These are phyloP conservation scores for Holothuria glaberrima DNA, from an alignment of 35 echinoderm and acorn worm species.

Conservation along the genomic window DNA sequence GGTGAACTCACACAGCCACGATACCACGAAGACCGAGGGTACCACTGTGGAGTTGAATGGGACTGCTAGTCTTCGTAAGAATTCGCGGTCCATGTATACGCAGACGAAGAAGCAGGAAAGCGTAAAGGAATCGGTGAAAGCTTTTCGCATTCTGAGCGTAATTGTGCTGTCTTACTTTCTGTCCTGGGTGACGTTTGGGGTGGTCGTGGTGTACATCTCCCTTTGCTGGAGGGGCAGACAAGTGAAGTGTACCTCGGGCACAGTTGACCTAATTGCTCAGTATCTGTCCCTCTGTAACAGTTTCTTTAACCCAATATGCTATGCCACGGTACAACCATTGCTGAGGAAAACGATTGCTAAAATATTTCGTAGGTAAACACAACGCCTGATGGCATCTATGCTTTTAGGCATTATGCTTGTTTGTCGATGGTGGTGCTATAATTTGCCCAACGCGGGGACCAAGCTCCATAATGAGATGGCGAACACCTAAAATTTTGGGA, in stretches of 20 bases:
- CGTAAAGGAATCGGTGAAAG: neutral
- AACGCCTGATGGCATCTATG: no score
- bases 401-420: no score
- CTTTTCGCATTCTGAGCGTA: conserved; percentile 2
- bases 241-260: neutral
- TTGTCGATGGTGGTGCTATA: no score
- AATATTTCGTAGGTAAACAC: conserved; percentile 8
- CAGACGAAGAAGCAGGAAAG: neutral
- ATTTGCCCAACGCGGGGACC: no score
- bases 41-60: neutral
- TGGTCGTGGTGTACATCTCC: neutral
- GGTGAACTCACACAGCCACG: neutral
- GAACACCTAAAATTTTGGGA: no score
- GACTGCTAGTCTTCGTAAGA: no score
- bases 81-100: neutral
- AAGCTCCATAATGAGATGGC: no score
- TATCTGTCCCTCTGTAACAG: conserved; percentile 16
- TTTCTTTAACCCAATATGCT: conserved; percentile 23
- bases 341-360: conserved; percentile 8
- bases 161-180: conserved; percentile 32
- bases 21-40: neutral
- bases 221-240: neutral
- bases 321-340: neutral
- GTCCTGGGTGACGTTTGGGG: conserved; percentile 23
- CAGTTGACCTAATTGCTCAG: conserved; percentile 20